These are phyloP conservation scores for Tyrophagus putrescentiae DNA, from an alignment of 1,140 invertebrate species.

Conservation along the genomic window DNA sequence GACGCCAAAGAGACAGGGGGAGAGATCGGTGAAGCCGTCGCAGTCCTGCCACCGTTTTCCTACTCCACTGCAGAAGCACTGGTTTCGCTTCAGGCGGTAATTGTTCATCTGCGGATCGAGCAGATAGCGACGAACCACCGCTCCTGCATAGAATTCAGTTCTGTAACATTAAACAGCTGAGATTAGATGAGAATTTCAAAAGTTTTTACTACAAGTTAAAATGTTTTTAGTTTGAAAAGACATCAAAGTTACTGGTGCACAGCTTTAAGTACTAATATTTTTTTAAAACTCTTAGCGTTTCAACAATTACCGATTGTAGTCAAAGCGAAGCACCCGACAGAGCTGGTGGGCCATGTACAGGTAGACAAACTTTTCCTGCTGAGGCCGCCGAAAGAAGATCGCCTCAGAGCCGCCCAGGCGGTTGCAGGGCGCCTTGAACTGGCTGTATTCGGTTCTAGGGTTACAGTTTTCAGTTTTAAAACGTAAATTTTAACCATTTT, in stretches of 20 bases:
- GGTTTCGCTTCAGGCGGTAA: neutral
- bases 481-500: no score
- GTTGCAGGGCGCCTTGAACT: neutral
- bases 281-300: no score
- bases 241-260: no score
- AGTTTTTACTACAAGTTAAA: no score
- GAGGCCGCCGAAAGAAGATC: neutral
- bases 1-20: neutral
- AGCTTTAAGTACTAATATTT: no score
- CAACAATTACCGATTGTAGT: neutral
- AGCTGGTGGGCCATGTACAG: neutral
- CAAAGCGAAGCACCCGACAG: neutral
- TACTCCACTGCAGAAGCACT: neutral
- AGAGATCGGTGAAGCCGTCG: neutral
- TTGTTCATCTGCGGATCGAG: neutral
- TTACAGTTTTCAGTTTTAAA: neutral
- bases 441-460: neutral
- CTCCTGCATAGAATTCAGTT: neutral
- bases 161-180: neutral
- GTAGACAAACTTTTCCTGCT: neutral
- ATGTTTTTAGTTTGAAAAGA: neutral
- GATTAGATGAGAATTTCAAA: neutral
- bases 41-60: neutral
- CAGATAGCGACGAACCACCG: slow-evolving; percentile 4
- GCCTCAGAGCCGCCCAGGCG: neutral